These are phyloP conservation scores for Sebastes iracundus DNA, from an alignment of 2,797 vertebrate genomes.

Conservation along the genomic window DNA sequence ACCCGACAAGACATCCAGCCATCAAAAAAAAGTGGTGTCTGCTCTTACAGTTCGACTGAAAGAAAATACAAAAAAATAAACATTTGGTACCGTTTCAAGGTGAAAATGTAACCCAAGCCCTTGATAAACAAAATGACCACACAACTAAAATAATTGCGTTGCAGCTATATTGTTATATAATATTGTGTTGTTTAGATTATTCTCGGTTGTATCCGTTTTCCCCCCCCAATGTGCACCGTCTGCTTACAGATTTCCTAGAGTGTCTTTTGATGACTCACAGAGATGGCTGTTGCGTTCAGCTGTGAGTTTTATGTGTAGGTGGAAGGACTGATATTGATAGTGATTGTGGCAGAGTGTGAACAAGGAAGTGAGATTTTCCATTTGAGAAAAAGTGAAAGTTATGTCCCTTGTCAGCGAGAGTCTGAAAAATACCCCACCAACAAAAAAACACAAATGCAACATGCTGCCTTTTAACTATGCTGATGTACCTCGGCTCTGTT, in stretches of 20 bases:
- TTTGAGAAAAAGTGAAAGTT: slow-evolving; percentile 11
- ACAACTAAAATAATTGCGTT: not conserved
- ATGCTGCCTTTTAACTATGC: not conserved
- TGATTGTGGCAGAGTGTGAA: not conserved
- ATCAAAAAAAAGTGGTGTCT: not conserved
- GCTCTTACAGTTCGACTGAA: not conserved
- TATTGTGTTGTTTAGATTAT: not conserved
- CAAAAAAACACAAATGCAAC: not conserved
- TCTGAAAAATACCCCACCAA: not conserved
- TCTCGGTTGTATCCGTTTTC: not conserved
- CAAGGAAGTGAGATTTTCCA: slow-evolving; percentile 37
- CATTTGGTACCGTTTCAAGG: not conserved
- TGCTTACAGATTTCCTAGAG: not conserved
- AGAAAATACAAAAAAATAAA: not conserved
- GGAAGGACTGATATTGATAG: not conserved
- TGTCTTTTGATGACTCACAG: slow-evolving; percentile 9
- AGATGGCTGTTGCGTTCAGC: not conserved
- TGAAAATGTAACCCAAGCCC: not conserved
- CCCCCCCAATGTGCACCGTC: too few relatives aligned
- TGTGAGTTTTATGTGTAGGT: not conserved
- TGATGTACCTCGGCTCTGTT: not conserved
- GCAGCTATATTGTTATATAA: not conserved
- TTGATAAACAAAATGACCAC: not conserved
- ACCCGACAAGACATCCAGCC: not conserved
- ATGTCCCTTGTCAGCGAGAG: not conserved